Conservation (phyloP, 2,888 invertebrate genomes). For the Acronicta psi region DNA sequence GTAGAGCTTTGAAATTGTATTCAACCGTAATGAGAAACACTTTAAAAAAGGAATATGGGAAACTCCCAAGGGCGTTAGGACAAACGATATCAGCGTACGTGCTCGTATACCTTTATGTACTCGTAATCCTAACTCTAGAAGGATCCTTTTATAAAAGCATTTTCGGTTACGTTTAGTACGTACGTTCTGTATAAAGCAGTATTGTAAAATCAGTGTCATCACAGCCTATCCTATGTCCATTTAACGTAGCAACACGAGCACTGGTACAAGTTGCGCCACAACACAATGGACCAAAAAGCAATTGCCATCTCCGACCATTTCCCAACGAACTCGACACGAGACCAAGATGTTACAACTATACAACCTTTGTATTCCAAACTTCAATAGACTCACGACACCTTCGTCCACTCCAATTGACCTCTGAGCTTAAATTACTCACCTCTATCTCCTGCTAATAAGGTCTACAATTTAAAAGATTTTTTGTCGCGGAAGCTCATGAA, state of each 20-base stretch:
- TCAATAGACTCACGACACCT: conserved; percentile 54
- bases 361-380: conserved; percentile 58
- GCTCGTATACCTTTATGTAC: too few relatives aligned
- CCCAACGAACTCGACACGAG: conserved; percentile 42
- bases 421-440: conserved; percentile 19
- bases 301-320: conserved; percentile 40
- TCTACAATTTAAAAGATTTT: conserved; percentile 25
- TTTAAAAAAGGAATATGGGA: too few relatives aligned
- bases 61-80: too few relatives aligned
- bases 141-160: too few relatives aligned
- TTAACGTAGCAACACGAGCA: conserved; percentile 20
- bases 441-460: conserved; percentile 11
- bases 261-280: conserved; percentile 36
- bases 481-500: conserved; percentile 15
- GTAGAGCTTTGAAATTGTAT: too few relatives aligned
- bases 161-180: too few relatives aligned
- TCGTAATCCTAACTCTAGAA: too few relatives aligned
- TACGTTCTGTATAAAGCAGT: not conserved
- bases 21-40: too few relatives aligned
- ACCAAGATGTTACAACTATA: conserved; percentile 45
- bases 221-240: conserved; percentile 7
- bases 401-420: conserved; percentile 30
- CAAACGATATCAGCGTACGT: too few relatives aligned
- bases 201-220: not conserved
- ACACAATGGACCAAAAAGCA: conserved; percentile 28